Base-by-base conservation (phyloP, 2,888 invertebrate species). In the Agriopis aurantiaria region DNA sequence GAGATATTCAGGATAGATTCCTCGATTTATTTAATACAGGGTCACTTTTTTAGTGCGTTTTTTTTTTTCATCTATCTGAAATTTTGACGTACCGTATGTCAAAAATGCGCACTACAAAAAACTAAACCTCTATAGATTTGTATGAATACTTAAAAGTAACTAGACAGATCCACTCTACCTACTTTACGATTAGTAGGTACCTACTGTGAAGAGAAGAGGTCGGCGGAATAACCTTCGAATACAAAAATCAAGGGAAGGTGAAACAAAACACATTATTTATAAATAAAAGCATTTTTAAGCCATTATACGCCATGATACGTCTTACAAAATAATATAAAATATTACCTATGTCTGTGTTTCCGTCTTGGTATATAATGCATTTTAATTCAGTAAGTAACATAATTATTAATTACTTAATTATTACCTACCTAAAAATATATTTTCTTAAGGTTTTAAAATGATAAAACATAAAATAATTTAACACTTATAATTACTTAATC, bases 391-490 rank as follows among this genome's bases (percentile, higher is more conserved):
- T 33, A 33, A 33, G 33, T 33, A 23, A 23, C 0, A 23, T 23
- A 23, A 23, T 57, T 10, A 10, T 17, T 57, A 43, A 23, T 23
- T 56, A 57, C 56, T 0, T 53, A 53, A 10, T 11, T 53, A 51
- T 41, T 10, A 57, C 6, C 11, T 43, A 45, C 17, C 14, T 12
- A 45, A 10, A 33, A 8, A 14, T 23, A 23, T 3, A 46, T 8
- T 17, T 56, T 53, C 12, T 12, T 49, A 46, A 66, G 63, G 73
- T 62, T 68, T 74, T 62, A 58, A 62, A 46, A 57, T 52, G 23
- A 40, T 59, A 55, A 72, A 73, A 71, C 65, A 80, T 81, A 76
- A 78, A 85, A 86, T 86, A 86, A 86, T 80, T 85, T 85, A 86
- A 86, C 80, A 82, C 84, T 85, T 85, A 84, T 11, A 68, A 40